These are phyloP conservation scores for Odontesthes bonariensis DNA, from an alignment of 2,113 vertebrate genomes.

Conservation along the genomic window DNA sequence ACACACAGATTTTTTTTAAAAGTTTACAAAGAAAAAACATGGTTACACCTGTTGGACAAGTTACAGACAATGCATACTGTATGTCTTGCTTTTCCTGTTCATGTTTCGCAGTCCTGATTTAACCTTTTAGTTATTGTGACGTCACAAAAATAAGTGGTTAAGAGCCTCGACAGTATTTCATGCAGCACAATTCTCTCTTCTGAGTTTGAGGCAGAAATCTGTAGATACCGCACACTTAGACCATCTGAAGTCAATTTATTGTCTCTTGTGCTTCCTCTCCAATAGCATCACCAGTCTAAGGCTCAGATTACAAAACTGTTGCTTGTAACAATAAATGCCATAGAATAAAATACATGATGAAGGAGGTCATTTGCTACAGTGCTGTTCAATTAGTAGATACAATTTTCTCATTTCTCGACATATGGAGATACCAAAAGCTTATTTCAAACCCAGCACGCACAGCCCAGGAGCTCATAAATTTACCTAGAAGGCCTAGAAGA, in stretches of 20 bases:
- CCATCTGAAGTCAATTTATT: constrained; percentile 14
- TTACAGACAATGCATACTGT: constrained; percentile 24
- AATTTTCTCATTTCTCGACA: constrained; percentile 39
- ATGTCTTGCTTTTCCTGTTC: constrained; percentile 42
- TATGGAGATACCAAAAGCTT: constrained; percentile 32
- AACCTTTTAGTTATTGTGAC: constrained; percentile 19
- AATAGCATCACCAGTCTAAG: not conserved
- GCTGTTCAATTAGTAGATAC: constrained; percentile 33
- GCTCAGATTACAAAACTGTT: constrained; percentile 15
- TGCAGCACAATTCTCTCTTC: not conserved
- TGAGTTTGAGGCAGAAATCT: not conserved
- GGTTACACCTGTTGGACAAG: constrained; percentile 49
- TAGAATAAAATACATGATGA: not conserved
- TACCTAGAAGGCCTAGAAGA: constrained; percentile 37
- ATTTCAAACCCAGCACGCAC: constrained; percentile 28
- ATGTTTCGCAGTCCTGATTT: constrained; percentile 18
- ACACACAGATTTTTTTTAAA: not conserved
- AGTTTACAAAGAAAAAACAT: constrained; percentile 17
- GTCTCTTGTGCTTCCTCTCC: constrained; percentile 12
- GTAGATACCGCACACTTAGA: not conserved
- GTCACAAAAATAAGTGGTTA: not conserved
- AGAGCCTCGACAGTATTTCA: not conserved
- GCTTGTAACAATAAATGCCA: constrained; percentile 8
- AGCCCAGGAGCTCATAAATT: constrained; percentile 46
- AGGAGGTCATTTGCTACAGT: constrained; percentile 19